Base-by-base conservation (phyloP, 2,888 invertebrate species). In the Microdon myrmicae region DNA sequence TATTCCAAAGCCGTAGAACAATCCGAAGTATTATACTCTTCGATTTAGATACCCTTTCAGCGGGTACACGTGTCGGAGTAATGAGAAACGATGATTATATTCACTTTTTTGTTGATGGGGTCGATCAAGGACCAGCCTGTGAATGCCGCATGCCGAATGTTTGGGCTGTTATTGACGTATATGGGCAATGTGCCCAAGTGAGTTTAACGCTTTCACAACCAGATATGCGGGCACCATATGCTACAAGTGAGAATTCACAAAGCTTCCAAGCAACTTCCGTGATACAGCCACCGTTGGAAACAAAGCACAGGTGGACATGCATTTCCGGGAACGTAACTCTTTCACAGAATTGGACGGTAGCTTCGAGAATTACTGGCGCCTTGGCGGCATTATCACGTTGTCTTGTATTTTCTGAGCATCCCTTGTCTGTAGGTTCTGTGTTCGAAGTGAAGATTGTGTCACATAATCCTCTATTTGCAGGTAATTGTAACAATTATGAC, bases 171-270 rank as follows among this genome's bases (percentile, higher is more conserved):
- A 88, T 96, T 38, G 96, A 96, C 82, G 82, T 96, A 41, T 96
- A 95, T 74, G 96, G 96, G 1, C 94, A 94, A 75, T 96, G 96
- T 79, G 92, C 94, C 1, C 94, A 96, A 84, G 95, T 94, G 10
- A 86, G 82, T 67, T 77, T 80, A 6, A 78, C 77, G 2, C 71
- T 74, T 32, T 69, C 72, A 1, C 77, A 76, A 14, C 67, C 76
- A 4, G 70, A 71, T 32, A 71, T 75, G 32, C 71, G 75, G 17
- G 79, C 80, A 0, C 79, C 81, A 0, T 80, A 80, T 67, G 80
- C 80, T 1, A 80, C 79, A 2, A 79, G 79, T 64, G 83, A 84
- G 67, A 83, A 83, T 60, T 83, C 83, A 22, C 83, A 82, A 69
- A 83, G 83, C 68, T 82, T 83, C 48, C 83, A 83, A 70, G 83